These are phyloP conservation scores for Molothrus aeneus DNA, from an alignment of 2,797 vertebrate genomes.

Conservation along the genomic window DNA sequence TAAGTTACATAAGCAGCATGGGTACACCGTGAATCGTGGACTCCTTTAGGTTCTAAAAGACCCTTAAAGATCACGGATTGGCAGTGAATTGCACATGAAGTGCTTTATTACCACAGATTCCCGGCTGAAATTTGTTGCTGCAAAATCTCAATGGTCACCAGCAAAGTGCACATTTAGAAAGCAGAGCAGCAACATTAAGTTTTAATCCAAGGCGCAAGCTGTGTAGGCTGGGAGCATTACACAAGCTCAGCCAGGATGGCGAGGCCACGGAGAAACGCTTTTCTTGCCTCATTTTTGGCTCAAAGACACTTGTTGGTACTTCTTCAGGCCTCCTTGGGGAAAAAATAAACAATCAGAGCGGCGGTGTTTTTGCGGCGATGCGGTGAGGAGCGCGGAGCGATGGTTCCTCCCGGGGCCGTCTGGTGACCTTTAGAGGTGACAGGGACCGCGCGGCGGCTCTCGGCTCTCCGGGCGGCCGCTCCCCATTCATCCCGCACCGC, in stretches of 20 bases:
- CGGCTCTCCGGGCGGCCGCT: not conserved
- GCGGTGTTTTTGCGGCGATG: not conserved
- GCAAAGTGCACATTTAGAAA: not conserved
- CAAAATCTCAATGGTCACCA: not conserved
- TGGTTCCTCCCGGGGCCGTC: not conserved
- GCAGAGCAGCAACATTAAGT: fast-evolving
- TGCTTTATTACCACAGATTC: not conserved
- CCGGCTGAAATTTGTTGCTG: not conserved
- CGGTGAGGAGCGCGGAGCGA: not conserved
- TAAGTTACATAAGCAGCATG: not conserved
- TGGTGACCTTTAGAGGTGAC: not conserved
- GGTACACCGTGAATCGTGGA: fast-evolving
- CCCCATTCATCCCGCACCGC: not conserved
- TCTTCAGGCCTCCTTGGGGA: too few species aligned
- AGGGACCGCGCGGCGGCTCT: not conserved
- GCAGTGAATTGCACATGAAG: not conserved
- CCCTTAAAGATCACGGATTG: not conserved
- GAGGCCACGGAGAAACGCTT: not conserved
- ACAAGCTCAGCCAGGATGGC: not conserved
- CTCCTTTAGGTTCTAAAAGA: not conserved
- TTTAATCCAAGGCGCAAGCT: not conserved
- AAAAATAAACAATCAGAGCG: fast-evolving
- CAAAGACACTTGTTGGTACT: not conserved
- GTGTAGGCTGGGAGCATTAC: not conserved
- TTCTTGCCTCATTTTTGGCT: not conserved